Evolutionary conservation across 2,797 vertebrate genomes (phyloP), one percentile per base, ranked within the genome.

Genomic region (Sebastes variabilis): DNA sequence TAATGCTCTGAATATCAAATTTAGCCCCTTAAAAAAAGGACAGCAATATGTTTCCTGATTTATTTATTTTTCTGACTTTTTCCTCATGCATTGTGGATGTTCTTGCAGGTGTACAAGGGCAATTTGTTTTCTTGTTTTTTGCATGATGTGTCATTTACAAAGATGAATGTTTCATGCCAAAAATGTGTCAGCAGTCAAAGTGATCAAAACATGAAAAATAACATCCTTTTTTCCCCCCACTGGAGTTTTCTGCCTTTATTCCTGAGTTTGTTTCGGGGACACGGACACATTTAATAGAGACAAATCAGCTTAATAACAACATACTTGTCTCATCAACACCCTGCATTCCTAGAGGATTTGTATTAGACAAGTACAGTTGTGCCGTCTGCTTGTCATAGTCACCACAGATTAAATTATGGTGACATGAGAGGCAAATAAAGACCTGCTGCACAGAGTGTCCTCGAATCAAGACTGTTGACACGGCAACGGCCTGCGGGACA

Each of bases 371-470:
- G 61, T 27, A 11, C 27, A 70, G 52, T 58, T 65, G 49, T 30
- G 42, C 29, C 20, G 30, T 59, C 56, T 58, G 77, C 32, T 24
- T 42, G 8, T 62, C 46, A 66, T 58, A 42, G 72, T 80, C 79
- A 36, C 34, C 42, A 42, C 42, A 74, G 70, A 84, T 87, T 54
- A 80, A 67, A 12, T 52, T 65, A 74, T 32, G 20, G 49, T 81
- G 75, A 79, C 69, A 81, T 77, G 76, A 86, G 77, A 80, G 46
- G 77, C 42, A 85, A 83, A 88, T 71, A 72, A 86, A 81, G 69
- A 76, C 66, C 46, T 80, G 61, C 61, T 58, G 66, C 49, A 59
- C 77, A 49, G 18, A 66, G 58, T 16, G 54, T 80, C 69, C 64
- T 72, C 16, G 6, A 74, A 81, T 84, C 52, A 82, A 2, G 29